phyloP scores from a whole-genome alignment of 2,797 vertebrate genomes.

The Sciurus carolinensis region DNA sequence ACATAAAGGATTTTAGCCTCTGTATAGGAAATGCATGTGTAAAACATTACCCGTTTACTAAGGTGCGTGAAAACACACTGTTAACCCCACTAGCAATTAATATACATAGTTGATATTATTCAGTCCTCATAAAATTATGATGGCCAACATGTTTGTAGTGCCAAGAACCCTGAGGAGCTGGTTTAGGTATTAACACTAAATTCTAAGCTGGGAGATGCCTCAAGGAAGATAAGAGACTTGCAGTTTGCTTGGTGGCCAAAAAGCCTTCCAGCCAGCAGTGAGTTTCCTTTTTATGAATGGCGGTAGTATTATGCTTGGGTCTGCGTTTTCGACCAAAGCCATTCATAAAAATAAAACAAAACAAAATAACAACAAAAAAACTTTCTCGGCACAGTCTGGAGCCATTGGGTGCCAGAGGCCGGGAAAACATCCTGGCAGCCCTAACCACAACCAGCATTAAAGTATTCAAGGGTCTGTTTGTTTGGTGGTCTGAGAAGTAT shows the following conservation, averaged over 20 bases:
- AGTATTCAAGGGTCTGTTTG: slow-evolving; percentile 89
- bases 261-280: slow-evolving; percentile 84
- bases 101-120: not conserved
- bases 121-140: not conserved
- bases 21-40: not conserved
- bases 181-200: not conserved
- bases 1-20: slow-evolving; percentile 6
- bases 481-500: slow-evolving; percentile 91
- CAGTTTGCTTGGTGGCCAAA: not conserved
- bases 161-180: slow-evolving; percentile 22
- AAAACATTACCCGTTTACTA: not conserved
- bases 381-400: slow-evolving; percentile 87
- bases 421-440: slow-evolving; percentile 89
- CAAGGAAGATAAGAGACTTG: slow-evolving; percentile 41
- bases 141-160: not conserved
- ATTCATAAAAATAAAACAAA: slow-evolving; percentile 93
- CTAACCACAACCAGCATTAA: slow-evolving; percentile 84
- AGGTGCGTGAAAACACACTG: not conserved
- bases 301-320: slow-evolving; percentile 86
- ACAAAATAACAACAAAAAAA: slow-evolving; percentile 87
- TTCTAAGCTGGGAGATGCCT: slow-evolving; percentile 72
- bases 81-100: not conserved
- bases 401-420: slow-evolving; percentile 90
- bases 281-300: slow-evolving; percentile 91
- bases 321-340: slow-evolving; percentile 86